Evolutionary conservation across 2,888 invertebrate species (phyloP).

Genomic region (Glomeris marginata): DNA sequence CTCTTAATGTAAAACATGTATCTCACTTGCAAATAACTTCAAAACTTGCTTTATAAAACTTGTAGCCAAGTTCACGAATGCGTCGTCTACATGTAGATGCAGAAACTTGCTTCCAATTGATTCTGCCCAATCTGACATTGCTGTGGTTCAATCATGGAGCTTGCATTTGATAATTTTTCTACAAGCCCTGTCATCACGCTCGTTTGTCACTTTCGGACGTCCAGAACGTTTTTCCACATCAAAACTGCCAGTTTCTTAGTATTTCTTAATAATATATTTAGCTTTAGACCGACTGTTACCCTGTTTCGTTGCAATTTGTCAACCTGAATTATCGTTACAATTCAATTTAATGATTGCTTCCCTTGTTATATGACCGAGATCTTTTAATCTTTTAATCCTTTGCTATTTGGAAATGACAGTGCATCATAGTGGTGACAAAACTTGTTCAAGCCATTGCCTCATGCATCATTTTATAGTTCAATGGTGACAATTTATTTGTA

Average conservation of each 20-base stretch:
- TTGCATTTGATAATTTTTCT: background rate
- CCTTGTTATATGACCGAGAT: too few species aligned
- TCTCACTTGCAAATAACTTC: background rate
- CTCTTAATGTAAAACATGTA: background rate
- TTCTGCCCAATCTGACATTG: background rate
- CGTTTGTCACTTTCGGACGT: background rate
- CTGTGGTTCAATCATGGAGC: background rate
- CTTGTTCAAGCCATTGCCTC: too few species aligned
- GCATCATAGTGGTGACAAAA: too few species aligned
- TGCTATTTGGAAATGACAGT: too few species aligned
- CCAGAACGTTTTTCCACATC: background rate
- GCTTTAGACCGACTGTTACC: background rate
- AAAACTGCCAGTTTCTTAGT: background rate
- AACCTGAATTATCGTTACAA: background rate
- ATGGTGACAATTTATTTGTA: too few species aligned
- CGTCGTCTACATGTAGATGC: background rate
- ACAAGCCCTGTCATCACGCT: background rate
- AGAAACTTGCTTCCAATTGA: conserved; percentile 1
- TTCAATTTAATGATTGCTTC: too few species aligned
- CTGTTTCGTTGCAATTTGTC: background rate
- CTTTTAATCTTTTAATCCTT: too few species aligned
- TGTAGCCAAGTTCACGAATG: conserved; percentile 1
- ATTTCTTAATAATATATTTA: background rate
- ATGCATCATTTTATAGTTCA: too few species aligned
- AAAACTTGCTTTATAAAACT: background rate